phyloP scores from a whole-genome alignment of 1,140 invertebrate genomes.

The Anadara kagoshimensis region DNA sequence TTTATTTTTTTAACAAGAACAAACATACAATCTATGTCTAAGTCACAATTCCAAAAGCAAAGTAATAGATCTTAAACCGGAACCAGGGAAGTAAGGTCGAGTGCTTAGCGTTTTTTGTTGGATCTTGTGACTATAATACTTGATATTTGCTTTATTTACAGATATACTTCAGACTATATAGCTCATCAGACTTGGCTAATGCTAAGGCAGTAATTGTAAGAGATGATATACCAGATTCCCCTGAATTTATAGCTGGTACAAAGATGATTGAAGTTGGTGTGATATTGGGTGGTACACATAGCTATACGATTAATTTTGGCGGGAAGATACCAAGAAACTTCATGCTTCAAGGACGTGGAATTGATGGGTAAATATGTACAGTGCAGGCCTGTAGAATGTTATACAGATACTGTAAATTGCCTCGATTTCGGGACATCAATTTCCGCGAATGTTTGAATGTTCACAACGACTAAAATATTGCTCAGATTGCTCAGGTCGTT shows the following conservation, averaged over 20 bases:
- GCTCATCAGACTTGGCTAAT: background rate
- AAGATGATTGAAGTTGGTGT: background rate
- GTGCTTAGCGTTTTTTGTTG: no score
- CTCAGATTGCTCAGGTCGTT: no score
- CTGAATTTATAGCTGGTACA: background rate
- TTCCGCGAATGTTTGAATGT: no score
- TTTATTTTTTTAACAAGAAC: no score
- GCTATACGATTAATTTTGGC: conserved; percentile 26
- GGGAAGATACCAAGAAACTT: conserved; percentile 14
- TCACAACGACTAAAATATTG: no score
- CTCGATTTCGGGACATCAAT: no score
- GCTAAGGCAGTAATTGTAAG: conserved; percentile 9
- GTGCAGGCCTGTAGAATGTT: background rate
- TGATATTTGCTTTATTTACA: background rate
- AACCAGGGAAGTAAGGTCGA: no score
- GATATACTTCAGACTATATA: background rate
- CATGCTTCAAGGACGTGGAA: background rate
- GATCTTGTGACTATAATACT: no score
- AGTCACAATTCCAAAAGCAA: no score
- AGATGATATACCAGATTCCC: conserved; percentile 13
- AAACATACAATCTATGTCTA: no score
- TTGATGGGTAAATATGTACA: conserved; percentile 20
- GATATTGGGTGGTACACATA: conserved; percentile 23
- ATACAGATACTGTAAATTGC: no score
- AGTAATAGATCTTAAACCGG: no score